Evolutionary conservation across 2,797 vertebrate species (phyloP).

Genomic region (Nasua narica): DNA sequence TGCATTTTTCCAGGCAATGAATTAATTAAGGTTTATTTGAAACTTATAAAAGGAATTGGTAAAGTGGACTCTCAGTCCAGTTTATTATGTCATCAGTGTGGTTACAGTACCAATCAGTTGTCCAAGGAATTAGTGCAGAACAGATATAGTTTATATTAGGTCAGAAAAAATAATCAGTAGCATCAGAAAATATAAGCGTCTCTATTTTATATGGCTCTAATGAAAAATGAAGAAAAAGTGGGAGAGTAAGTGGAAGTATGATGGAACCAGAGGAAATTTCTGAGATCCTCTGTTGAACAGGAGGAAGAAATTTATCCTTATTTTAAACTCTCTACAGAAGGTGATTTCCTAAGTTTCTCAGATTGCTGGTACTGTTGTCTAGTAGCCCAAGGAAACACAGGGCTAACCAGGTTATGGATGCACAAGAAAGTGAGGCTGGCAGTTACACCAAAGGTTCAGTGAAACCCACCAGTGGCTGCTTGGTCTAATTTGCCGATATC

Average conservation of each 20-base stretch:
- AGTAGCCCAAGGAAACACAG: not conserved
- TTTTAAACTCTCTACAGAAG: not conserved
- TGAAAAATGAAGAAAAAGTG: not conserved
- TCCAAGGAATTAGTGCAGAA: not conserved
- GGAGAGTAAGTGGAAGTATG: not conserved
- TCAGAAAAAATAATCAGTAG: not conserved
- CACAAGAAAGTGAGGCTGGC: not conserved
- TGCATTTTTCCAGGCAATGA: not conserved
- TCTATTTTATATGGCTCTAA: not conserved
- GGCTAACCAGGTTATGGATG: not conserved
- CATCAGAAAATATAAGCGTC: not conserved
- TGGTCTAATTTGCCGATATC: not conserved
- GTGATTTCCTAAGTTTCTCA: not conserved
- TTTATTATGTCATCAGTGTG: not conserved
- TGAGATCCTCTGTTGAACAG: not conserved
- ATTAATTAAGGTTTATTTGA: not conserved
- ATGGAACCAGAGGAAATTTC: not conserved
- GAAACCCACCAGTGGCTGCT: not conserved
- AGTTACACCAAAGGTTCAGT: not conserved
- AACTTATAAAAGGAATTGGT: not conserved
- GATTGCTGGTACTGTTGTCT: not conserved
- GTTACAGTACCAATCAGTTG: not conserved
- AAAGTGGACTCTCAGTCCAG: not conserved
- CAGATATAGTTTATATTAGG: not conserved
- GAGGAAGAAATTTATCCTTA: not conserved